Base-by-base conservation (phyloP, 2,888 invertebrate genomes). In the Petrophora chlorosata region DNA sequence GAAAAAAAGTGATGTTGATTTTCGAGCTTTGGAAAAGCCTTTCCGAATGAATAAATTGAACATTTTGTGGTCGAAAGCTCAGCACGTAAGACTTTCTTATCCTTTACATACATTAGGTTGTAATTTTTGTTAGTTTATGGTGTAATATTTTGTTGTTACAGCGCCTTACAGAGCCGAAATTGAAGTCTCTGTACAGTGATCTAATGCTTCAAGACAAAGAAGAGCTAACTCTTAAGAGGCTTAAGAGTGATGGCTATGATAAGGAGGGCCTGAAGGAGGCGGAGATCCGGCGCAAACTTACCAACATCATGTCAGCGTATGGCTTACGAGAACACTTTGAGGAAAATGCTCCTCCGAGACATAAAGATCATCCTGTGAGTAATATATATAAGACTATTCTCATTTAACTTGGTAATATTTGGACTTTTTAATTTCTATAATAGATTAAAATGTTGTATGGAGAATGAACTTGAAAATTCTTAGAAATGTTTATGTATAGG, bases 161-260 rank as follows among this genome's bases (percentile, higher is more conserved):
- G 97, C 92, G 96, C 51, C 78, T 98, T 26, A 94, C 96, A 3
- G 96, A 96, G 70, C 92, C 94, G 0, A 97, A 97, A 79, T 82
- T 98, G 16, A 95, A 96, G 69, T 96, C 96, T 0, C 76, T 98
- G 12, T 97, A 95, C 73, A 95, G 95, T 73, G 98, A 98, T 70
- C 85, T 98, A 3, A 96, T 96, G 88, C 92, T 97, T 29, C 98
- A 98, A 54, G 98, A 98, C 71, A 98, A 98, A 86, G 96, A 97
- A 79, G 98, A 98, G 87, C 90, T 97, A 22, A 93, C 94, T 0
- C 93, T 94, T 78, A 98, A 98, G 78, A 94, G 95, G 70, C 79
- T 95, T 2, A 95, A 94, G 72, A 92, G 94, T 30, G 96, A 97
- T 63, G 96, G 96, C 13, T 92, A 94, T 55, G 98, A 98, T 76